Percentiles rank a stretch among this genome's conserved stretches.
These are phyloP conservation scores for Thunnus maccoyii DNA, from an alignment of 2,113 vertebrate genomes.

Conservation along the genomic window DNA sequence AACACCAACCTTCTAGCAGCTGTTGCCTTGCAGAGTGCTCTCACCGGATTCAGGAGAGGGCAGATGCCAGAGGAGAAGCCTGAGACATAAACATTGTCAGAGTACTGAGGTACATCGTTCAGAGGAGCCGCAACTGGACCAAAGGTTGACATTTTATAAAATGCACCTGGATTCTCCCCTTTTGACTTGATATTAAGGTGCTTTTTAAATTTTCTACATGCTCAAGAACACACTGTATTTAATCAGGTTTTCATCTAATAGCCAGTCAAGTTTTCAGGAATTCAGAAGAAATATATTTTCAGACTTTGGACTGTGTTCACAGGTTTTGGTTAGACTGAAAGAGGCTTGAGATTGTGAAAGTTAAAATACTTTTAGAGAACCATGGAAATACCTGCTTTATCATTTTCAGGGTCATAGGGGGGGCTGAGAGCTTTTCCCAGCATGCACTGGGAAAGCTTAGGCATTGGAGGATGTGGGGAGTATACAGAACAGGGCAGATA, in stretches of 20 bases:
- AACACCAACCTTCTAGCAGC: slow-evolving; percentile 40
- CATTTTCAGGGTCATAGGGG: slow-evolving; percentile 8
- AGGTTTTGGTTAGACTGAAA: slow-evolving; percentile 18
- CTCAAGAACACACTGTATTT: neutral
- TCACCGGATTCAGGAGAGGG: slow-evolving; percentile 18
- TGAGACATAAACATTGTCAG: neutral
- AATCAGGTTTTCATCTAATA: slow-evolving; percentile 6
- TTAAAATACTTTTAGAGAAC: neutral
- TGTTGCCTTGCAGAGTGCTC: slow-evolving; percentile 27
- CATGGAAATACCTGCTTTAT: neutral
- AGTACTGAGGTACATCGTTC: neutral
- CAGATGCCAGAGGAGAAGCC: slow-evolving; percentile 32
- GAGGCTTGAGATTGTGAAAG: slow-evolving; percentile 9
- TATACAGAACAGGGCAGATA: neutral
- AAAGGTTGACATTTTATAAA: slow-evolving; percentile 1
- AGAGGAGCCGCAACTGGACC: slow-evolving; percentile 6
- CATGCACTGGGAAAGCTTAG: neutral
- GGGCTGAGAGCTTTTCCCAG: neutral
- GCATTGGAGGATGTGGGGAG: slow-evolving; percentile 12
- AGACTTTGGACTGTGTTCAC: slow-evolving; percentile 6
- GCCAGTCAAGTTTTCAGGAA: neutral
- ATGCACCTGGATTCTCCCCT: slow-evolving; percentile 15
- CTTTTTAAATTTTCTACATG: neutral
- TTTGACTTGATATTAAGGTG: neutral
- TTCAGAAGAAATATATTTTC: neutral